Evolutionary conservation across 1,140 invertebrate species (phyloP).

Genomic region (Pogonomyrmex barbatus): DNA sequence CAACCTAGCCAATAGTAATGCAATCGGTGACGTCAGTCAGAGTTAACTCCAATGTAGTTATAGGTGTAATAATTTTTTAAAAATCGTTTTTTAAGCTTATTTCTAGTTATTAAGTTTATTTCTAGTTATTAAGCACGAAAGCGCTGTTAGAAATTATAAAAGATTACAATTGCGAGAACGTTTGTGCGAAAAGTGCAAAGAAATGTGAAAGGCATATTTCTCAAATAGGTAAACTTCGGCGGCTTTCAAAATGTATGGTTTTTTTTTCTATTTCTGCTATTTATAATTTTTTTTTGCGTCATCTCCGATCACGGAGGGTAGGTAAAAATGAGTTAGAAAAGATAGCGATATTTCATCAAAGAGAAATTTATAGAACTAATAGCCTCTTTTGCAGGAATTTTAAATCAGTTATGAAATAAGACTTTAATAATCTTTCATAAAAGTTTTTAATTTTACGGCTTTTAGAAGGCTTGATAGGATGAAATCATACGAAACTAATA

Average conservation of each 20-base stretch:
- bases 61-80: neutral
- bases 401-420: neutral
- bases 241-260: neutral
- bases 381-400: neutral
- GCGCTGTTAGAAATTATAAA: neutral
- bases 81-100: neutral
- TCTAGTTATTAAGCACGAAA: neutral
- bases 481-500: neutral
- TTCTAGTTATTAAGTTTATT: neutral
- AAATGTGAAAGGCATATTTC: neutral
- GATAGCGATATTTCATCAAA: neutral
- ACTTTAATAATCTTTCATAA: neutral
- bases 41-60: neutral
- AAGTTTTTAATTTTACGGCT: conserved; percentile 4
- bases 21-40: neutral
- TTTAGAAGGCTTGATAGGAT: neutral
- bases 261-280: neutral
- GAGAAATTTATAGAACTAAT: conserved; percentile 31
- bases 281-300: conserved; percentile 18
- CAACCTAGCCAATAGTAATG: neutral
- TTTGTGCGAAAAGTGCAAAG: neutral
- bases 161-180: neutral
- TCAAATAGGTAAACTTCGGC: neutral
- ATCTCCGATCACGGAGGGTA: conserved; percentile 1
- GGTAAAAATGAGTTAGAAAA: neutral